Evolutionary conservation across 1,140 invertebrate species (phyloP), one percentile per base, ranked within the genome.

Genomic region (Belonocnema kinseyi): DNA sequence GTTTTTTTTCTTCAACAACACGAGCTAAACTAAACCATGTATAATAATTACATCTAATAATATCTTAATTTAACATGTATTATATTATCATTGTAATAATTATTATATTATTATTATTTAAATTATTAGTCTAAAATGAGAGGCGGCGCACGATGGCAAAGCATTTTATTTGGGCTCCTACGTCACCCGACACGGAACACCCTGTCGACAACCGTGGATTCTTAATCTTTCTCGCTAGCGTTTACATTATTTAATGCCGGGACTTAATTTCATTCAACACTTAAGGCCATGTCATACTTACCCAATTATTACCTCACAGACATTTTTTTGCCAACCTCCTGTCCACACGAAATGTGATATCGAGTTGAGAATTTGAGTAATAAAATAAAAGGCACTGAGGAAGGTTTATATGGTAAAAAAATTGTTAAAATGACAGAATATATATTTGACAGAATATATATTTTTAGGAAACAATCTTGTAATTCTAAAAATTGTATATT

Each of bases 31-130:
- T 91, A 91, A 90, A 90, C 88, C 89, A 91, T 91, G 86, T 88
- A 91, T 91, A 91, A 91, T 91, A 91, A 91, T 91, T 91, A 91
- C 90, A 90, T 91, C 90, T 91, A 91, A 90, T 91, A 91, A 91
- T 91, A 91, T 91, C 90, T 91, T 91, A 91, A 87, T 88, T 83
- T 91, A 91, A 91, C 90, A 91, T 90, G 88, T 91, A 91, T 89
- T 90, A 89, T 90, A 91, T 89, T 85, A 88, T 88, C 77, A 85
- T 88, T 80, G 80, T 79, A 77, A 81, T 80, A 80, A 83, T 81
- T 85, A 88, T 90, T 85, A 87, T 91, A 88, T 86, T 84, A 86
- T 88, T 89, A 89, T 87, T 90, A 86, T 89, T 91, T 91, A 90
- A 91, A 91, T 90, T 87, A 90, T 91, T 90, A 90, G 88, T 88